Evolutionary conservation across 2,113 vertebrate species (phyloP).

Genomic region (Strigops habroptila): DNA sequence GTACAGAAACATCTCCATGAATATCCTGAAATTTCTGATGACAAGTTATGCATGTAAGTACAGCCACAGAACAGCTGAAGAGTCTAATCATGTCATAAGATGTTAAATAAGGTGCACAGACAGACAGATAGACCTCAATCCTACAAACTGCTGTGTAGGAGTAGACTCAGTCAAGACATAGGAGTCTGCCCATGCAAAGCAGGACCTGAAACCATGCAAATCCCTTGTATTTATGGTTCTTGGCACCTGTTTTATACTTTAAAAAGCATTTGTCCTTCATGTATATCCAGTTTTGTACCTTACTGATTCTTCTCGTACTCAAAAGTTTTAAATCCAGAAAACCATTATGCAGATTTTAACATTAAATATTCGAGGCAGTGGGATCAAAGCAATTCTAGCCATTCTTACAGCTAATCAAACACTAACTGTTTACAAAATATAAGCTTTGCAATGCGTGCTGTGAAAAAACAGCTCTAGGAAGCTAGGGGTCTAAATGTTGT

Average conservation of each 20-base stretch:
- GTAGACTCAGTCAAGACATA: not conserved
- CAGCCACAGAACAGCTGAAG: conserved; percentile 13
- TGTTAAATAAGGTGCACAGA: conserved; percentile 32
- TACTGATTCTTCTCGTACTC: not conserved
- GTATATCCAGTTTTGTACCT: not conserved
- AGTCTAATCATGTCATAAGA: conserved; percentile 12
- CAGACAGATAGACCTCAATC: conserved; percentile 35
- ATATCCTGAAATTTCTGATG: conserved; percentile 12
- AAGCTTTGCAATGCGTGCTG: not conserved
- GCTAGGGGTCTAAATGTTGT: not conserved
- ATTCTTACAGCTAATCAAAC: not conserved
- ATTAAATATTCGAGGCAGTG: not conserved
- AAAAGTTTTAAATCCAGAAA: not conserved
- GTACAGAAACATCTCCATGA: not conserved
- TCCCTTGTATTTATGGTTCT: not conserved
- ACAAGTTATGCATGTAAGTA: conserved; percentile 13
- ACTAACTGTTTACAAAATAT: not conserved
- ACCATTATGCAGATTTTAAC: not conserved
- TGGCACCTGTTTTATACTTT: not conserved
- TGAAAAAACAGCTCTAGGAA: not conserved
- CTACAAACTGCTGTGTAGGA: conserved; percentile 13
- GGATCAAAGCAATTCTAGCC: not conserved
- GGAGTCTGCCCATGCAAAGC: conserved; percentile 7
- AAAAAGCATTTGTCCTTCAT: not conserved
- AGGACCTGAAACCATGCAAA: conserved; percentile 2